Conservation (phyloP, 2,888 invertebrate species). For the Dilophus febrilis region DNA sequence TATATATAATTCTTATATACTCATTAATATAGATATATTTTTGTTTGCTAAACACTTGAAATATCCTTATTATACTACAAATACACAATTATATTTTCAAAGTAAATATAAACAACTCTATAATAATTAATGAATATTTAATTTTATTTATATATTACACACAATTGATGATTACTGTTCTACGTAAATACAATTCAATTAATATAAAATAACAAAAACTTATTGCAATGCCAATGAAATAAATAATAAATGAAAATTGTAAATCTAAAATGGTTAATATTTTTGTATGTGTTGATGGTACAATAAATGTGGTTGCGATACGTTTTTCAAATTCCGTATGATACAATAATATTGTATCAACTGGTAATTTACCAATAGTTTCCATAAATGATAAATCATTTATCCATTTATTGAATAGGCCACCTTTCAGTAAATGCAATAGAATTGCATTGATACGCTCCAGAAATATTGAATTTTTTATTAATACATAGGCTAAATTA, state of each 20-base stretch:
- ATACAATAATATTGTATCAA: constrained; percentile 8
- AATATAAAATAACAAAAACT: constrained; percentile 6
- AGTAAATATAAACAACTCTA: too few species aligned
- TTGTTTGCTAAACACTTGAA: too few species aligned
- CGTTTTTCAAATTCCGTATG: constrained; percentile 9
- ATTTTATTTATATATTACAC: too few species aligned
- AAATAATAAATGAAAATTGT: constrained; percentile 24
- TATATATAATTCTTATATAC: too few species aligned
- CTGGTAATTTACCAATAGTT: constrained; percentile 13
- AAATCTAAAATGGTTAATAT: constrained; percentile 23
- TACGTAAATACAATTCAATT: too few species aligned
- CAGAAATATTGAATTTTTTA: constrained; percentile 21
- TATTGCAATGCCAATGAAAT: constrained; percentile 20
- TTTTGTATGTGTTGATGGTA: constrained; percentile 16
- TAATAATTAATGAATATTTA: too few species aligned
- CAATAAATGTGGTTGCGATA: too few species aligned
- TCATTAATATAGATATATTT: too few species aligned
- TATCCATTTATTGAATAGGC: constrained; percentile 26
- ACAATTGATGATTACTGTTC: too few species aligned
- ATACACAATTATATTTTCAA: too few species aligned
- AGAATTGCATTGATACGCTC: constrained; percentile 20
- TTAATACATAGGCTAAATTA: constrained; percentile 23
- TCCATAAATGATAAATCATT: constrained; percentile 19
- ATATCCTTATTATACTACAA: too few species aligned
- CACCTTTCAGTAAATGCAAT: constrained; percentile 20